A percentile compares a stretch with the other conserved stretches of the same genome.
phyloP scores from a whole-genome alignment of 2,797 vertebrate species.

The Eremophila alpestris region DNA sequence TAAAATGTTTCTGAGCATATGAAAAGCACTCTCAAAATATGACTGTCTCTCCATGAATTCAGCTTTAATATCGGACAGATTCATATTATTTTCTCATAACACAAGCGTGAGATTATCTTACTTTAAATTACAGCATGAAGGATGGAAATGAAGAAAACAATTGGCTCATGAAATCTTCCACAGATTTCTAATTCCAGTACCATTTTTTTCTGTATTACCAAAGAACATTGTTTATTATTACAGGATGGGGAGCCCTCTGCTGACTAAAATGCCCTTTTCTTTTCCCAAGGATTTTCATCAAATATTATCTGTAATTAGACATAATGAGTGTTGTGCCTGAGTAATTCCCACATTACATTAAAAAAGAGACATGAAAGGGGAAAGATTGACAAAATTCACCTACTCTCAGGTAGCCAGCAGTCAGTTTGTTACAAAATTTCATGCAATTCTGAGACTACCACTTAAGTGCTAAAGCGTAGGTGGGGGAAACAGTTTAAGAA shows the following conservation, averaged over 20 bases:
- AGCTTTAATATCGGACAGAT: neutral
- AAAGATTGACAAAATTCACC: neutral
- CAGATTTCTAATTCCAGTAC: neutral
- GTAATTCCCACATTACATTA: neutral
- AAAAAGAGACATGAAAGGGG: neutral
- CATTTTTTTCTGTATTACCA: neutral
- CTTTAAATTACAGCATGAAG: neutral
- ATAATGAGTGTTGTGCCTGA: neutral
- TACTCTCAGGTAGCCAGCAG: neutral
- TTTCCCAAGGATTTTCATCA: neutral
- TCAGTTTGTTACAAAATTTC: neutral
- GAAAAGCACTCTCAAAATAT: neutral
- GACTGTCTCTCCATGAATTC: neutral
- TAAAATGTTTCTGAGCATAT: neutral
- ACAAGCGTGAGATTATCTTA: neutral
- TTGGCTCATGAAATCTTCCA: neutral
- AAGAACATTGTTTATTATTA: neutral
- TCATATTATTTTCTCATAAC: neutral
- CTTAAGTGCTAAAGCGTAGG: neutral
- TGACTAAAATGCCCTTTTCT: neutral
- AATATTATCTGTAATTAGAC: neutral
- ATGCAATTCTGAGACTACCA: neutral
- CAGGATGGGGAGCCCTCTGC: conserved; percentile 36
- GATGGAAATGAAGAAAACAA: neutral
- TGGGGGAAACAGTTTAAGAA: neutral